A percentile compares a stretch with the other conserved stretches of the same genome.
phyloP scores from a whole-genome alignment of 1,140 invertebrate species.

The Aphis craccivora region DNA sequence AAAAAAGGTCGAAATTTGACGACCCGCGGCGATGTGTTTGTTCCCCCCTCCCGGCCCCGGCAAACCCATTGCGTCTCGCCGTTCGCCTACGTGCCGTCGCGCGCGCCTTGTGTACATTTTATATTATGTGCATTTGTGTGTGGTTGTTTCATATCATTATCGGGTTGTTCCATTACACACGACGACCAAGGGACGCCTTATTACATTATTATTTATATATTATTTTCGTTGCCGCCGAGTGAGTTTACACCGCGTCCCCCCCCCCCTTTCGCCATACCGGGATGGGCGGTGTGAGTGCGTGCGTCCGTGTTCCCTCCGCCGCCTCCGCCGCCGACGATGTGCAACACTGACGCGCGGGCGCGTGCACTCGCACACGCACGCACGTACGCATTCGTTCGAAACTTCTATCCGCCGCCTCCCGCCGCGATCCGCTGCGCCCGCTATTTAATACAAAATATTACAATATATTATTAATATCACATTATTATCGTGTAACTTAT shows the following conservation, averaged over 20 bases:
- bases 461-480: not conserved
- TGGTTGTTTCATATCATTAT: conserved; percentile 48
- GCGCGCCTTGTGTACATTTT: not conserved
- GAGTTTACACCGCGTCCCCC: not conserved
- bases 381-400: not conserved
- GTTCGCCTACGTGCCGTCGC: conserved; percentile 22
- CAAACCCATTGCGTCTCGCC: too few species aligned
- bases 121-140: not conserved
- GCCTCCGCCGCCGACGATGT: not conserved
- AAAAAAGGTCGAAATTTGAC: conserved; percentile 44
- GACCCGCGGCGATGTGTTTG: conserved; percentile 24
- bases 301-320: not conserved
- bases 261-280: too few species aligned
- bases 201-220: conserved; percentile 38
- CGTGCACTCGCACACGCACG: not conserved
- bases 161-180: conserved; percentile 47
- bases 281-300: not conserved
- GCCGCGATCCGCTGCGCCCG: not conserved
- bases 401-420: not conserved
- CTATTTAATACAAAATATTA: not conserved
- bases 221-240: conserved; percentile 32
- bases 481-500: not conserved
- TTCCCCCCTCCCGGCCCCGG: not conserved
- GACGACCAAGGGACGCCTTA: conserved; percentile 43
- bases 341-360: not conserved